Conservation (phyloP, 2,888 invertebrate species). For the Stenotaenia linearis region DNA sequence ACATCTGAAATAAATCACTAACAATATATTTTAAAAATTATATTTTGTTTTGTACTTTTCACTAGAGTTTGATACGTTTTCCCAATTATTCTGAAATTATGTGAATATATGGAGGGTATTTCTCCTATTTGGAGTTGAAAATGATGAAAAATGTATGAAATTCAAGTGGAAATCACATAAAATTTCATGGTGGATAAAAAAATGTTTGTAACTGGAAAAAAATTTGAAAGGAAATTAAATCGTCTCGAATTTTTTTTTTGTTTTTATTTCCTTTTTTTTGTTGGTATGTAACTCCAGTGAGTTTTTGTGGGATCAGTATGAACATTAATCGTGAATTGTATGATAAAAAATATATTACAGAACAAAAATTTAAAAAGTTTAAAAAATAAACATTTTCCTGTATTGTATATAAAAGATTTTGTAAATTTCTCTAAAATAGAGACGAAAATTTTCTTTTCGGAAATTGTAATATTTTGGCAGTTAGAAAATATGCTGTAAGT, state of each 20-base stretch:
- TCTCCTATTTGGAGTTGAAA: neutral
- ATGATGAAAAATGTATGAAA: neutral
- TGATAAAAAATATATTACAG: neutral
- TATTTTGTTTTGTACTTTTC: neutral
- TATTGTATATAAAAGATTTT: conserved; percentile 10
- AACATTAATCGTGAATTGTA: conserved; percentile 4
- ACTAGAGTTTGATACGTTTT: neutral
- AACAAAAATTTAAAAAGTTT: neutral
- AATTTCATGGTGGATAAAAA: neutral
- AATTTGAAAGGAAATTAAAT: neutral
- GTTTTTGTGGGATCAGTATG: conserved; percentile 11
- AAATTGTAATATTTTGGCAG: conserved; percentile 10
- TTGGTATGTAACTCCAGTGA: neutral
- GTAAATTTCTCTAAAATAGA: neutral
- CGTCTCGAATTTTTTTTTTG: neutral
- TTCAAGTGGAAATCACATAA: neutral
- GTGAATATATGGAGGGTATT: neutral
- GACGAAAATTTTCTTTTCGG: neutral
- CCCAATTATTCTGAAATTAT: neutral
- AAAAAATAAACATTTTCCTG: neutral
- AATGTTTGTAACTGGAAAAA: neutral
- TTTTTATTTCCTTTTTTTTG: neutral
- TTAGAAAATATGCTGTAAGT: conserved; percentile 13
- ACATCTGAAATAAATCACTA: neutral
- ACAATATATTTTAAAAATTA: no score